A percentile compares a stretch with the other conserved stretches of the same genome.
Conservation (phyloP, 1,140 invertebrate genomes). For the Ylistrum balloti region DNA sequence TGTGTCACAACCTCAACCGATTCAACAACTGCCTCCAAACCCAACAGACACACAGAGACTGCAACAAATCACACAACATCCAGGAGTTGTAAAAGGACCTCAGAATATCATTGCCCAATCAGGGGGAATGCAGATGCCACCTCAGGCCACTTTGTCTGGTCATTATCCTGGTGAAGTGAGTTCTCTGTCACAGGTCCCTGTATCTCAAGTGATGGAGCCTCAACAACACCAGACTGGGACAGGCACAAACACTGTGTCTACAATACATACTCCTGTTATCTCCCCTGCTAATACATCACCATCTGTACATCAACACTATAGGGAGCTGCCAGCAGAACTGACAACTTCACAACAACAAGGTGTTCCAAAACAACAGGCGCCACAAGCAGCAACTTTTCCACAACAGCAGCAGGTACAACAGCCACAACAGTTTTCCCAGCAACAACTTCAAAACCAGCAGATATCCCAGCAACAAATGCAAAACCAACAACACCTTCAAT, state of each 20-base stretch:
- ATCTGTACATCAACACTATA: conserved; percentile 15
- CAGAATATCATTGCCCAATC: neutral
- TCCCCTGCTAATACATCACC: conserved; percentile 61
- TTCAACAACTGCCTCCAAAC: neutral
- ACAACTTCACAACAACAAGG: conserved; percentile 11
- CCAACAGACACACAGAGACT: neutral
- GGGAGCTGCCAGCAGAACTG: conserved; percentile 39
- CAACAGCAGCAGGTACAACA: conserved; percentile 37
- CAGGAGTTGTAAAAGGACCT: neutral
- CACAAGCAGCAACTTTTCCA: neutral
- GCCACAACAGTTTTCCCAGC: neutral
- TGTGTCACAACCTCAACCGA: neutral
- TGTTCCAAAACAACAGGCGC: neutral
- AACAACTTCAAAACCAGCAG: conserved; percentile 46
- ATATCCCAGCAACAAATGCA: neutral
- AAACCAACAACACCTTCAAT: no score
- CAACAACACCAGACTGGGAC: conserved; percentile 49
- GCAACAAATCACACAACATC: conserved; percentile 41
- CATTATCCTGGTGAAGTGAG: neutral
- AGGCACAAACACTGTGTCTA: conserved; percentile 66
- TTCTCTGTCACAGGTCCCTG: neutral
- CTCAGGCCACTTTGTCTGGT: neutral
- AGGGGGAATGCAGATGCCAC: conserved; percentile 5
- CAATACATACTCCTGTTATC: conserved; percentile 65
- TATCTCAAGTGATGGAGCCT: neutral